A percentile compares a stretch with the other conserved stretches of the same genome.
Evolutionary conservation across 2,888 invertebrate genomes (phyloP).

Genomic region (Osmoderma eremita): DNA sequence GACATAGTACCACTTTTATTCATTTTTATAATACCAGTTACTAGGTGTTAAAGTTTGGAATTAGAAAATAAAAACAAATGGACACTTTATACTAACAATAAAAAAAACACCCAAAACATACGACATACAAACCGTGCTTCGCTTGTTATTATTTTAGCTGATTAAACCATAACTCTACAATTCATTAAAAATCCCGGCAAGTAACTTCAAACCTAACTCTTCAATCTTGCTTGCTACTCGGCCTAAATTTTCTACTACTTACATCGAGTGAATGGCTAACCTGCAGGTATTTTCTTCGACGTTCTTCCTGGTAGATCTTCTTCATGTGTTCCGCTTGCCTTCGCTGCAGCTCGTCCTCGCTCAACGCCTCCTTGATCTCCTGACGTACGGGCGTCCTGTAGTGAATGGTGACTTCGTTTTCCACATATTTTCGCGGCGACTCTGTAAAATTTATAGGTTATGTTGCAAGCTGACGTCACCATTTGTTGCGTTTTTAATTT

Average conservation of each 20-base stretch:
- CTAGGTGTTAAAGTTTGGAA: too few species aligned
- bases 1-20: too few species aligned
- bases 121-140: slow-evolving; percentile 38
- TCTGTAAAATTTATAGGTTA: slow-evolving; percentile 66
- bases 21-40: too few species aligned
- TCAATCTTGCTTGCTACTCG: slow-evolving; percentile 4
- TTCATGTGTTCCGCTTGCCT: slow-evolving; percentile 93
- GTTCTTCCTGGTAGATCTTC: slow-evolving; percentile 88
- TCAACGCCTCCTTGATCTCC: slow-evolving; percentile 85
- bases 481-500: too few species aligned
- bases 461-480: too few species aligned
- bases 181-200: not conserved
- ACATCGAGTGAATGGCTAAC: slow-evolving; percentile 62
- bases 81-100: not conserved
- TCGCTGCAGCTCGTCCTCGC: slow-evolving; percentile 88
- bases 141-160: slow-evolving; percentile 16
- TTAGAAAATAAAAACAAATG: too few species aligned
- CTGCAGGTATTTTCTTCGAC: slow-evolving; percentile 89
- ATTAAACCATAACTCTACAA: not conserved
- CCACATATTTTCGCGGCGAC: slow-evolving; percentile 88
- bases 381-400: slow-evolving; percentile 89
- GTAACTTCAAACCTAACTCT: not conserved
- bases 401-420: slow-evolving; percentile 94
- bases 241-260: slow-evolving; percentile 44
- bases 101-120: slow-evolving; percentile 1